These are phyloP conservation scores for Garra rufa DNA, from an alignment of 2,113 vertebrate species.

Conservation along the genomic window DNA sequence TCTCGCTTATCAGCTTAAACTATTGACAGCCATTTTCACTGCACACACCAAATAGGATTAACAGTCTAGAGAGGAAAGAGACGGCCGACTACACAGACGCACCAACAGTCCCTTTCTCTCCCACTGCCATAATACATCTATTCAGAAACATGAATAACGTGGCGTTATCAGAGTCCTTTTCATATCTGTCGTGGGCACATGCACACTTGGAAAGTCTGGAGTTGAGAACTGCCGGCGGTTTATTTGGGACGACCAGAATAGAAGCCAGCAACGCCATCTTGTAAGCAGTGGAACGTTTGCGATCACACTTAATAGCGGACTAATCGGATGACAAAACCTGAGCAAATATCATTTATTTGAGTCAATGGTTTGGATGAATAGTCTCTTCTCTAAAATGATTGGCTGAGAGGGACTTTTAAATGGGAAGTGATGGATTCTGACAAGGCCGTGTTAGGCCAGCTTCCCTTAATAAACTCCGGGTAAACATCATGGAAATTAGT, in stretches of 20 bases:
- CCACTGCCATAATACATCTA: constrained; percentile 35
- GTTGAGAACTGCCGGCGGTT: constrained; percentile 10
- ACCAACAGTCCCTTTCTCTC: constrained; percentile 46
- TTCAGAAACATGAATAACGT: constrained; percentile 38
- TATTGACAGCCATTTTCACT: constrained; percentile 66
- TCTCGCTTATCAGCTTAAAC: constrained; percentile 72
- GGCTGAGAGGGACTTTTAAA: constrained; percentile 60
- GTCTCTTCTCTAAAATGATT: constrained; percentile 58
- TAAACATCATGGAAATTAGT: constrained; percentile 77
- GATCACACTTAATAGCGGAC: constrained; percentile 43
- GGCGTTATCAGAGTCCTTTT: constrained; percentile 31
- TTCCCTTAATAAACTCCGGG: constrained; percentile 77
- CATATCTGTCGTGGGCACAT: constrained; percentile 27
- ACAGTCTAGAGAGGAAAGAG: constrained; percentile 63
- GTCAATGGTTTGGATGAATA: constrained; percentile 65
- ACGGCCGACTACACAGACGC: constrained; percentile 57
- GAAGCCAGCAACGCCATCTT: background rate
- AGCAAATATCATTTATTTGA: constrained; percentile 27
- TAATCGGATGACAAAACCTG: constrained; percentile 40
- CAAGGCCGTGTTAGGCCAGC: constrained; percentile 67
- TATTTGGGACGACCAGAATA: background rate
- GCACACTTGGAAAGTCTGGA: constrained; percentile 42
- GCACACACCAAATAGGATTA: constrained; percentile 64
- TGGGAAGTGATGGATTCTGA: constrained; percentile 68
- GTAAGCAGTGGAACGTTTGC: background rate